Evolutionary conservation across 2,113 vertebrate species (phyloP).

Genomic region (Oceanites oceanicus): DNA sequence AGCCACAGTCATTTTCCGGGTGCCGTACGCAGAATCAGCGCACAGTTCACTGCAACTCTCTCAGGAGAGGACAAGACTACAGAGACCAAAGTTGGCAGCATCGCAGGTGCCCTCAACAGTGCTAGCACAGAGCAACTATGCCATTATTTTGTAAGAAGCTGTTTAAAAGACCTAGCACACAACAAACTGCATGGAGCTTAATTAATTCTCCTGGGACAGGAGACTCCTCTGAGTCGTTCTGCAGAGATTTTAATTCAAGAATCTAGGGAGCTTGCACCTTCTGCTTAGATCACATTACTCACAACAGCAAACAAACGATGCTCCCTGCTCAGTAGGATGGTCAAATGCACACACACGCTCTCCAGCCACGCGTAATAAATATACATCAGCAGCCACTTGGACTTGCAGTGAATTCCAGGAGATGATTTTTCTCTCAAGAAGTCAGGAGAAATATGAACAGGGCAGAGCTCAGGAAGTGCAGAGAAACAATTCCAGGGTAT

Average conservation of each 20-base stretch:
- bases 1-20: fast-evolving
- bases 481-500: background rate
- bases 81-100: background rate
- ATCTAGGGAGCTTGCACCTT: background rate
- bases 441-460: background rate
- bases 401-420: background rate
- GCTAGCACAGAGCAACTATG: background rate
- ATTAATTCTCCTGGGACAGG: constrained; percentile 21
- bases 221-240: background rate
- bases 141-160: background rate
- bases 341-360: background rate
- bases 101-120: fast-evolving
- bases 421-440: background rate
- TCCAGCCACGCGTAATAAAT: background rate
- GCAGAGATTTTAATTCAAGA: constrained; percentile 17
- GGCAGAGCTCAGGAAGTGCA: background rate
- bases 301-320: background rate
- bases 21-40: fast-evolving
- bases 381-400: background rate
- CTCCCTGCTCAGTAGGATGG: background rate
- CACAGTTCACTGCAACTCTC: background rate
- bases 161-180: background rate
- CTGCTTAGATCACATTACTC: background rate
- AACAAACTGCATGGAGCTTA: background rate
- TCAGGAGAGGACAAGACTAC: background rate